phyloP scores from a whole-genome alignment of 2,113 vertebrate species.

The Zosterops hypoxanthus region DNA sequence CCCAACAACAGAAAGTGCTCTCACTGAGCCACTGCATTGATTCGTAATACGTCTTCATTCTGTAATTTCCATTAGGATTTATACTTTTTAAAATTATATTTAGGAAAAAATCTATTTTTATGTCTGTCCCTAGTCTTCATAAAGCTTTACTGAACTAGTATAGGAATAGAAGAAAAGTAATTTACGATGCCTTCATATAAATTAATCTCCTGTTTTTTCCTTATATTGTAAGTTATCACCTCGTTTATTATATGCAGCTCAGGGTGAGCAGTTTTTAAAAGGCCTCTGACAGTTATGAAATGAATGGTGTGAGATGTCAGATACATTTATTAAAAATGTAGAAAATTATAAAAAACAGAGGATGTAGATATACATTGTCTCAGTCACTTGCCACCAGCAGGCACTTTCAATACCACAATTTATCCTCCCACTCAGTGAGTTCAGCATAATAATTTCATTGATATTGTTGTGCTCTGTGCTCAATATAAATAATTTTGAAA shows the following conservation, averaged over 20 bases:
- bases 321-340: conserved; percentile 39
- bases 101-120: conserved; percentile 53
- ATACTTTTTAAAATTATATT: conserved; percentile 29
- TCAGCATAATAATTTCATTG: conserved; percentile 48
- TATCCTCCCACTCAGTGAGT: conserved; percentile 19
- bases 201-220: conserved; percentile 61
- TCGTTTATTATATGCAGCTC: conserved; percentile 47
- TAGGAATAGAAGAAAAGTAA: conserved; percentile 8
- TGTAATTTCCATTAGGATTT: conserved; percentile 41
- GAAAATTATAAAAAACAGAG: conserved; percentile 45
- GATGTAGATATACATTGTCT: conserved; percentile 13
- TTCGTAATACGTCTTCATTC: conserved; percentile 17
- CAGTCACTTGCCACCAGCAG: conserved; percentile 18
- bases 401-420: background rate
- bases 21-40: background rate
- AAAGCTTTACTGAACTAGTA: background rate
- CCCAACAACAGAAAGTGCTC: background rate
- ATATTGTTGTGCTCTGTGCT: background rate
- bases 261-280: conserved; percentile 47
- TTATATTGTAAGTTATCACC: conserved; percentile 39
- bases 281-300: conserved; percentile 28
- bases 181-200: conserved; percentile 44
- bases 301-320: conserved; percentile 49
- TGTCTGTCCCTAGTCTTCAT: background rate
- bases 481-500: background rate